These are phyloP conservation scores for Oreochromis tanganicae DNA, from an alignment of 2,113 vertebrate species.

Conservation along the genomic window DNA sequence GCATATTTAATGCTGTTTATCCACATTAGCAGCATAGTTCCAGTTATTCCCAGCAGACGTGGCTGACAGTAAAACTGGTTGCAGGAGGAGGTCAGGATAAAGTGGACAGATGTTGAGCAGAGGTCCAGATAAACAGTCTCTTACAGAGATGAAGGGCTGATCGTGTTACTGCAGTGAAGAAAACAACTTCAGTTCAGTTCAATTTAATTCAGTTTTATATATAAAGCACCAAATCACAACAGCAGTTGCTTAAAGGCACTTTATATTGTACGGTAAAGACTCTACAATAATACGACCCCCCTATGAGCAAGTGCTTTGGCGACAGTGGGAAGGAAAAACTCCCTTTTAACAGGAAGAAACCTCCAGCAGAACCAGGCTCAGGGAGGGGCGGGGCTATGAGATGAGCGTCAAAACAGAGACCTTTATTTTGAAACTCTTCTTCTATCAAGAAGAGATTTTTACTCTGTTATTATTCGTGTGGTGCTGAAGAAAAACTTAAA, in stretches of 20 bases:
- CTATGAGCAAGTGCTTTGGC: too few species aligned
- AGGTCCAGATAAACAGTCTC: not conserved
- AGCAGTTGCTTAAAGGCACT: too few species aligned
- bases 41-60: not conserved
- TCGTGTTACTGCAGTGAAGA: not conserved
- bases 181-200: not conserved
- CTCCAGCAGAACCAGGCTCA: too few species aligned
- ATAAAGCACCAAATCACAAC: too few species aligned
- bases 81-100: too few species aligned
- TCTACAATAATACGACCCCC: too few species aligned
- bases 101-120: not conserved
- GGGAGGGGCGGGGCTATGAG: too few species aligned
- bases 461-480: fast-evolving
- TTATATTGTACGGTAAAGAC: too few species aligned
- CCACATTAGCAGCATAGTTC: not conserved
- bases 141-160: not conserved
- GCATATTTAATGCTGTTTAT: not conserved
- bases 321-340: too few species aligned
- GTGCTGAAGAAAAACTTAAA: not conserved
- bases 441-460: not conserved
- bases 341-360: too few species aligned
- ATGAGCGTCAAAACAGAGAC: not conserved
- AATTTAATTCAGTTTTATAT: too few species aligned
- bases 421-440: not conserved
- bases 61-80: too few species aligned